Evolutionary conservation across 2,797 vertebrate genomes (phyloP), one percentile per base, ranked within the genome.

Genomic region (Novumbra hubbsi): DNA sequence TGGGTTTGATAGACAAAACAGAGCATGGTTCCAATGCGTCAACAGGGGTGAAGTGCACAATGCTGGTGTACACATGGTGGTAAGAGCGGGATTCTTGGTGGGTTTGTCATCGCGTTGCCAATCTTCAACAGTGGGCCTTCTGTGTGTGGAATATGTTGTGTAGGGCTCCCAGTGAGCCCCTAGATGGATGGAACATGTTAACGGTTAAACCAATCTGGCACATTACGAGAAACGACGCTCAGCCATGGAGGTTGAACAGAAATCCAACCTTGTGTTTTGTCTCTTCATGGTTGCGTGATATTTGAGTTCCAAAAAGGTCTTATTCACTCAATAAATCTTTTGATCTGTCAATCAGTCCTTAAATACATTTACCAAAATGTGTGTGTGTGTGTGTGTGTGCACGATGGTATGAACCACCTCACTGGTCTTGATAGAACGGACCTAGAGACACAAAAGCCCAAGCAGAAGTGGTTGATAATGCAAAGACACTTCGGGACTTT

Each of bases 1-100:
- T 3, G 17, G 49, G 49, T 45, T 45, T 8, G 7, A 45, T 45
- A 8, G 41, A 8, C n/a, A 45, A 45, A 8, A 45, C 11, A 45
- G 41, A 8, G 41, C 41, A 45, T 8, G 6, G 9, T 45, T 45
- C 6, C 4, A 12, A 45, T 45, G 11, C 11, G 41, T 45, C 41
- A 1, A 52, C 17, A 52, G 14, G 14, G 48, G 48, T 49, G 16
- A 49, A 49, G 12, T 49, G 48, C 48, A 49, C 32, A 2, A 2
- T 34, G 32, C 32, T 34, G 32, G 32, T 34, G 32, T 92, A 92
- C 90, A 91, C 85, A 81, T 79, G 86, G 91, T 76, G 85, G 91
- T 89, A 82, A 86, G 87, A 88, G 86, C 82, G 86, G 77, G 89
- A 88, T 93, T 92, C 89, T 91, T 92, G 89, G 89, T 88, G 84